Evolutionary conservation across 2,888 invertebrate species (phyloP), one percentile per base, ranked within the genome.

Genomic region (Mamestra brassicae): DNA sequence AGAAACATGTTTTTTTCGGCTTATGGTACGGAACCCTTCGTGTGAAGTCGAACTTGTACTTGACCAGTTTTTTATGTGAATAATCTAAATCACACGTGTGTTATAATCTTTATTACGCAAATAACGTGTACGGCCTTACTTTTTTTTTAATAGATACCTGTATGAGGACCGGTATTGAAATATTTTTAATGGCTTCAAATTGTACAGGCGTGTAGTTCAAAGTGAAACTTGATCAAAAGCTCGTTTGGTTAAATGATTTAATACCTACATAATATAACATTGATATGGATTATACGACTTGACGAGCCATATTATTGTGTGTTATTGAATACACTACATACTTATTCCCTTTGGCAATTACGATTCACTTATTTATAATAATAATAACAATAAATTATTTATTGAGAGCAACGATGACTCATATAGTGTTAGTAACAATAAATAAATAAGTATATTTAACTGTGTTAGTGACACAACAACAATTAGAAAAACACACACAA

Each of bases 181-280:
- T 71, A 55, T 80, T 52, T 60, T 63, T 73, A 77, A 74, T 81
- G 81, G 67, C 54, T 57, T 26, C 8, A 57, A 81, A 73, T 81
- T 81, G 15, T 68, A 66, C 73, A 67, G 66, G 38, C 8, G 55
- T 60, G 45, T 34, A 17, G 13, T 76, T 60, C 10, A 26, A 60
- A 80, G 66, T 62, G 42, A 50, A 57, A 38, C 15, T 61, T 50
- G 10, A 80, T 64, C n/a, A 71, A 76, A 80, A 50, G 15, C 50
- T 61, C 17, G 15, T 80, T 68, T 52, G 1, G 47, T 54, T 76
- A 71, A 76, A 68, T 71, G 50, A 26, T 80, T 65, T 63, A 42
- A 42, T 66, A 26, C 26, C 26, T 26, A n/a, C 34, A 11, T 13
- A 17, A 58, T 38, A 11, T 13, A 17, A 58, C 38, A 68, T 73